Conservation (phyloP, 2,888 invertebrate species). For the Aethes cnicana region DNA sequence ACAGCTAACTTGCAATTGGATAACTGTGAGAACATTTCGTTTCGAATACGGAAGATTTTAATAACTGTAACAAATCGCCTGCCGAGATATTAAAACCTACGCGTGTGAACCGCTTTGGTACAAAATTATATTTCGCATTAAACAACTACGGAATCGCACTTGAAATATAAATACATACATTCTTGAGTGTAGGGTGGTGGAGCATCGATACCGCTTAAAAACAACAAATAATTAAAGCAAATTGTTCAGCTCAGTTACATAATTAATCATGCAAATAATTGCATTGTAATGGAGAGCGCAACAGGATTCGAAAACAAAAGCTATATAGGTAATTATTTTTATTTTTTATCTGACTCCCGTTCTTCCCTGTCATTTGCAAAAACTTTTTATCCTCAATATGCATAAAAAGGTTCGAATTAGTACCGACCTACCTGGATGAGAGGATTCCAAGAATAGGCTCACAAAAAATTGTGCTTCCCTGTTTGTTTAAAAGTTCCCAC, state of each 20-base stretch:
- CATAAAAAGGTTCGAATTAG: constrained; percentile 59
- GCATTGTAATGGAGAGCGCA: constrained; percentile 17
- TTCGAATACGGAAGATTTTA: constrained; percentile 10
- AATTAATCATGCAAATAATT: constrained; percentile 23
- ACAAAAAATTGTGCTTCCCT: constrained; percentile 64
- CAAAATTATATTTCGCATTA: constrained; percentile 21
- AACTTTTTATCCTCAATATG: constrained; percentile 40
- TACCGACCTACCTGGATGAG: constrained; percentile 65
- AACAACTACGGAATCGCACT: constrained; percentile 5
- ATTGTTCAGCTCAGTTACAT: constrained; percentile 12
- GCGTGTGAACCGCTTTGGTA: constrained; percentile 11
- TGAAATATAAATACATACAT: constrained; percentile 18
- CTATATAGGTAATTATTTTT: constrained; percentile 1
- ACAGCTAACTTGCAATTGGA: constrained; percentile 22
- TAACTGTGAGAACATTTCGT: constrained; percentile 24
- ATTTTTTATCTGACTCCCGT: not conserved
- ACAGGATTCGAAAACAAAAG: constrained; percentile 12
- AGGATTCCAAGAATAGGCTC: constrained; percentile 59
- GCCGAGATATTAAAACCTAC: constrained; percentile 18
- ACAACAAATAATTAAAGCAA: constrained; percentile 26
- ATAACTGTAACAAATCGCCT: constrained; percentile 19
- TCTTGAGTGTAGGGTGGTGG: constrained; percentile 4
- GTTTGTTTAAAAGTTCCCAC: constrained; percentile 73
- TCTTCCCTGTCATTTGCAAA: constrained; percentile 35
- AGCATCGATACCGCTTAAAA: constrained; percentile 22